Evolutionary conservation across 2,113 vertebrate species (phyloP).

Genomic region (Butorides virescens): DNA sequence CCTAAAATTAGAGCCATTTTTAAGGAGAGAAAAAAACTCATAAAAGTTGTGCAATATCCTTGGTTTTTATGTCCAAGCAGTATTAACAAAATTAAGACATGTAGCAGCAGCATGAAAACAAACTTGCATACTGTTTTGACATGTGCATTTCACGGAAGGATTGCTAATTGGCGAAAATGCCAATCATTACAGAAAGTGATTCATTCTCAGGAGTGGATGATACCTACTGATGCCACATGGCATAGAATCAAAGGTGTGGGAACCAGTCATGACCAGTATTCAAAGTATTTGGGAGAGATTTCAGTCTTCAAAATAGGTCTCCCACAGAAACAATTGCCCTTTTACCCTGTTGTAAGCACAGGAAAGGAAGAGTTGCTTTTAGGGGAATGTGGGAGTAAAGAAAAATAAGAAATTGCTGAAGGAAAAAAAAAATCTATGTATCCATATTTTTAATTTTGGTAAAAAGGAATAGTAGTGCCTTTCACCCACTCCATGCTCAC

Average conservation of each 20-base stretch:
- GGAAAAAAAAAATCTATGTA: background rate
- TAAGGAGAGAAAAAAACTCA: background rate
- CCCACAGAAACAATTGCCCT: background rate
- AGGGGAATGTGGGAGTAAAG: background rate
- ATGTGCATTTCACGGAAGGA: constrained; percentile 8
- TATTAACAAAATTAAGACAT: background rate
- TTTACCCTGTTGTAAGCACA: background rate
- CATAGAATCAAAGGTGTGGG: background rate
- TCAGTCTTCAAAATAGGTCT: background rate
- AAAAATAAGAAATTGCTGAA: background rate
- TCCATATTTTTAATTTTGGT: background rate
- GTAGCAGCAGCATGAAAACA: background rate
- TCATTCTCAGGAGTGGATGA: background rate
- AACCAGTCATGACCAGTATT: background rate
- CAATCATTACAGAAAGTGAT: background rate
- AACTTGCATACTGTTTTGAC: constrained; percentile 26
- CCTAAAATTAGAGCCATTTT: background rate
- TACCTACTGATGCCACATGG: background rate
- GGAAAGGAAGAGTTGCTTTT: background rate
- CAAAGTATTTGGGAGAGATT: background rate
- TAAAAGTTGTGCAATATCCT: background rate
- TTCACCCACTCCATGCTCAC: fast-evolving
- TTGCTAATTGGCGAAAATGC: constrained; percentile 25
- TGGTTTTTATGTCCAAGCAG: background rate
- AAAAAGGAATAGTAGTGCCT: background rate